Evolutionary conservation across 2,888 invertebrate species (phyloP), one percentile per base, ranked within the genome.

Genomic region (Anoplius nigerrimus): DNA sequence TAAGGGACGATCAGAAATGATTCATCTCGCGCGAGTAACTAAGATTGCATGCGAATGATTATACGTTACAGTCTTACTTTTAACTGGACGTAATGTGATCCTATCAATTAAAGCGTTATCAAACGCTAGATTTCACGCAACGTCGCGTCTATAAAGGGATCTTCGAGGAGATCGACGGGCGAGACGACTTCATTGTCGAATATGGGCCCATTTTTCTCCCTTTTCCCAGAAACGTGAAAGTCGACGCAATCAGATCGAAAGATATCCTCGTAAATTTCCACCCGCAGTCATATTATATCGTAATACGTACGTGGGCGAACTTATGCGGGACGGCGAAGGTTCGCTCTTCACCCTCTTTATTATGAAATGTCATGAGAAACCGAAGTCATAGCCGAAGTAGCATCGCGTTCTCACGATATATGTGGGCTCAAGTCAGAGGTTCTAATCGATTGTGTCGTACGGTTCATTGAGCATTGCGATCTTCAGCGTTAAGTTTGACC

Each of bases 381-480:
- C 18, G 62, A 76, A 74, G 70, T 75, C 72, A 63, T 64, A 42
- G 34, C 60, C n/a, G 8, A 66, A 48, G 67, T 45, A 43, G 58
- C 60, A 55, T 62, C 61, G 45, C 71, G 72, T 84, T 84, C 84
- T 84, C 84, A 84, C 84, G 84, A 75, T 84, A 78, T 66, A 84
- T 84, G 84, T 79, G 84, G 84, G 84, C 67, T 71, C 54, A 51
- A 34, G 18, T 58, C 20, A 46, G 6, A 11, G 34, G 11, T 13
- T 6, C 34, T 34, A 34, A 34, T 34, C 6, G 34, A 34, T 11
- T 13, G 6, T 13, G 34, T 11, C 34, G 34, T 34, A 11, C 11
- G 34, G 6, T 6, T 34, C 34, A 34, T 34, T 6, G 34, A 6
- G 34, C 11, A 34, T 13, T 1, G 34, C 4, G 8, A 34, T 34